Conservation (phyloP, 23 tunicate species). For the Halocynthia roretzi region DNA sequence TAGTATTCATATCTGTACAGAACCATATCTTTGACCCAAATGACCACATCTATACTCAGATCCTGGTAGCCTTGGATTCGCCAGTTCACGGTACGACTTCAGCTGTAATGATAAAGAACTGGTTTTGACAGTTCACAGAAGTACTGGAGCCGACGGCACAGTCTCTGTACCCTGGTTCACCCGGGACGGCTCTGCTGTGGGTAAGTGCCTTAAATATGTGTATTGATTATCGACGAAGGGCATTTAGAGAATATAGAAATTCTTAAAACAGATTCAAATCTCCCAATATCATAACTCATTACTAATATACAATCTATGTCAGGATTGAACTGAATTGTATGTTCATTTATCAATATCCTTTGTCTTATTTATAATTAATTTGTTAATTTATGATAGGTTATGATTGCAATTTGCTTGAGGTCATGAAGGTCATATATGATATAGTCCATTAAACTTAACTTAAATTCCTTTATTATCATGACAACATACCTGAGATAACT, state of each 20-base stretch:
- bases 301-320: no score
- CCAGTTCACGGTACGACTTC: slow-evolving; percentile 68
- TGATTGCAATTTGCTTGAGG: background rate
- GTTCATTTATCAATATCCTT: background rate
- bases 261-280: no score
- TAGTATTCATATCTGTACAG: background rate
- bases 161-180: slow-evolving; percentile 91
- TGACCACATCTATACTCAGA: slow-evolving; percentile 23
- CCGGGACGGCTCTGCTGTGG: slow-evolving; percentile 72
- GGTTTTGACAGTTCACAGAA: slow-evolving; percentile 81
- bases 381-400: background rate
- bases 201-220: slow-evolving; percentile 11
- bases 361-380: background rate
- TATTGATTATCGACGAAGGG: no score
- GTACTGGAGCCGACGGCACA: slow-evolving; percentile 95
- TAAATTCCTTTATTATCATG: background rate
- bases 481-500: background rate
- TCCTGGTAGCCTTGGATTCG: slow-evolving; percentile 89
- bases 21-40: background rate
- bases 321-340: background rate
- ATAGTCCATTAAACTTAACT: background rate
- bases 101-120: slow-evolving; percentile 54
- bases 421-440: background rate
- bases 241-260: no score
- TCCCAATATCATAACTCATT: no score